Evolutionary conservation across 2,113 vertebrate genomes (phyloP), one percentile per base, ranked within the genome.

Genomic region (Cettia cetti): DNA sequence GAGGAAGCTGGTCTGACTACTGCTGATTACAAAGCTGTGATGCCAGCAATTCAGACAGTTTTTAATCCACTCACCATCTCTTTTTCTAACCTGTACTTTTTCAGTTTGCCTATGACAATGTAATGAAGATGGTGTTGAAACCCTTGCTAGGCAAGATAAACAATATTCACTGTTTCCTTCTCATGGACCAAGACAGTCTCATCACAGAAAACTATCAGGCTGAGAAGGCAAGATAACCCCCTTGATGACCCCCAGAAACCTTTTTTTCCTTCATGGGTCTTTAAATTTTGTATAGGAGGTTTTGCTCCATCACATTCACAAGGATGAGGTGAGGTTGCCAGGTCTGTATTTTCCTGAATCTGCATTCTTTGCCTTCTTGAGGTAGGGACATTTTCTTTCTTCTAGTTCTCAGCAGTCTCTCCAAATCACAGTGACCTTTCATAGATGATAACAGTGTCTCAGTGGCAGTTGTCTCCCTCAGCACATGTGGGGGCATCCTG

Each of bases 51-150:
- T 49, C 35, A 69, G 40, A 22, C 4, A 56, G 17, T 19, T 83
- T 83, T 83, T 49, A 77, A 83, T 78, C 49, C 35, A 52, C 10
- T 49, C 31, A 39, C 18, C 4, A 26, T 57, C 59, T 91, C 45
- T 83, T 84, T 70, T 53, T 64, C 64, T 54, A 61, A 8, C 5
- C 5, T 50, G 24, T 26, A 60, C 6, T 33, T 64, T 59, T 82
- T 40, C 14, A 60, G 9, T 49, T 78, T 78, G 4, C 17, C 33
- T 74, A 5, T 30, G 45, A 63, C 0, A 0, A 74, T 57, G 23
- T 53, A 53, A 18, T 31, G 33, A 40, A 75, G 10, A 50, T 7
- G 3, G 27, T 90, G 28, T 54, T 15, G 57, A 64, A 94, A 75
- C 17, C 27, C 10, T 74, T 72, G 14, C 16, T 77, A 45, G 22